Percentiles rank a stretch among this genome's conserved stretches.
phyloP scores from a whole-genome alignment of 2,797 vertebrate genomes.

The Gymnodraco acuticeps region DNA sequence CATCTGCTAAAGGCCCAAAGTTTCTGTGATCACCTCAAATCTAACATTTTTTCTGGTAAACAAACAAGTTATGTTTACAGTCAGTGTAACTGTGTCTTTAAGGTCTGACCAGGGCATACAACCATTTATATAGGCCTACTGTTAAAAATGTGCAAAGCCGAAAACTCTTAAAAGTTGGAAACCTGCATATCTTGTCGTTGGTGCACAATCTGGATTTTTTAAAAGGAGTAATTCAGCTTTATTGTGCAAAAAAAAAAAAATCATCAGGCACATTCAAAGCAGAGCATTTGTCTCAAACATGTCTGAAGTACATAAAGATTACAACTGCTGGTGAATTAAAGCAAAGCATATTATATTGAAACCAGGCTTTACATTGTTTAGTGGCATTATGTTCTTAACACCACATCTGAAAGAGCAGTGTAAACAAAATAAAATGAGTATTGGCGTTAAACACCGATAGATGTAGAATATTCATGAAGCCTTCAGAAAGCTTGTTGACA shows the following conservation, averaged over 20 bases:
- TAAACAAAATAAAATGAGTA: neutral
- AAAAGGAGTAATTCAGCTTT: neutral
- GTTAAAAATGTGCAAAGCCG: neutral
- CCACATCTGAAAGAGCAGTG: conserved; percentile 8
- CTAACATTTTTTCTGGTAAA: neutral
- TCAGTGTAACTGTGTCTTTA: neutral
- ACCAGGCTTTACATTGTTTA: neutral
- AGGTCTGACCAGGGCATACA: neutral
- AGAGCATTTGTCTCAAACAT: conserved; percentile 3
- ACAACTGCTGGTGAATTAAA: neutral
- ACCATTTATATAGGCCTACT: neutral
- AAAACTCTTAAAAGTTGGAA: neutral
- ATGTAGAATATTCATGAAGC: conserved; percentile 16
- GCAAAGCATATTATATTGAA: neutral
- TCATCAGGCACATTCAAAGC: neutral
- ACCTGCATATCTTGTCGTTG: neutral
- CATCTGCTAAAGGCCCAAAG: too few relatives aligned
- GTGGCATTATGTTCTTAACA: neutral
- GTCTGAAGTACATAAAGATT: neutral
- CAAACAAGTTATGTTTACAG: neutral
- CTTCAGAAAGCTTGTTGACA: neutral
- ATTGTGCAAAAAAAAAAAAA: neutral
- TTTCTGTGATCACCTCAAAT: too few relatives aligned
- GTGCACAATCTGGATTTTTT: neutral
- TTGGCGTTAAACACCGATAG: neutral